phyloP scores from a whole-genome alignment of 2,888 invertebrate species.

The Calameuta idolon region DNA sequence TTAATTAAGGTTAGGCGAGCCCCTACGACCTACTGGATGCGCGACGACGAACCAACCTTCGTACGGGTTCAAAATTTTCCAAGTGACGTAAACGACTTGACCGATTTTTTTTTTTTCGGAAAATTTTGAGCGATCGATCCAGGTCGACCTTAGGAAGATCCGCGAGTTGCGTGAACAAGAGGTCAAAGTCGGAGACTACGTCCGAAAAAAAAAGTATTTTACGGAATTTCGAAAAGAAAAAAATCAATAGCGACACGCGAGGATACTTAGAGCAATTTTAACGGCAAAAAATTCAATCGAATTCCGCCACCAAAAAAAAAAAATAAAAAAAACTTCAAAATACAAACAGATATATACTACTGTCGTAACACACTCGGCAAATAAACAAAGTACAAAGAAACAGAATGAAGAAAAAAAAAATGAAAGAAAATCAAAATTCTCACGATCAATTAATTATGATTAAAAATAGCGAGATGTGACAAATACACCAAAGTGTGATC shows the following conservation, averaged over 20 bases:
- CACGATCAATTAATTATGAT: slow-evolving; percentile 1
- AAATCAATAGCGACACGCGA: slow-evolving; percentile 7
- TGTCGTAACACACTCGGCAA: slow-evolving; percentile 24
- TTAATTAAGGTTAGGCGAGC: slow-evolving; percentile 43
- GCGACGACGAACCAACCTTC: no score
- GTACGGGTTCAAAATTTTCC: no score
- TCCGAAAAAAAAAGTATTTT: not conserved
- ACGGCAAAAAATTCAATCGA: slow-evolving; percentile 18
- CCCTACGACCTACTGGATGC: slow-evolving; percentile 9
- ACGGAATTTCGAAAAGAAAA: slow-evolving; percentile 18
- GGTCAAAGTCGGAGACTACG: not conserved
- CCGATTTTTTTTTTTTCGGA: no score
- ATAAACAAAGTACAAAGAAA: slow-evolving; percentile 9
- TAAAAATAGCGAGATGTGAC: not conserved
- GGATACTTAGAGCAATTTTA: no score
- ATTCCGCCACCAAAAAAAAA: slow-evolving; percentile 40
- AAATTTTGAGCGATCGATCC: no score
- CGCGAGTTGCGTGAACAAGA: no score
- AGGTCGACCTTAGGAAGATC: no score
- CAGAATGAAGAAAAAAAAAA: slow-evolving; percentile 42
- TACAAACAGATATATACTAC: slow-evolving; percentile 21
- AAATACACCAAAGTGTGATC: not conserved
- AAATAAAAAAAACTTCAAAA: slow-evolving; percentile 3
- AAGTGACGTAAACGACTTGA: no score
- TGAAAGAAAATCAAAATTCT: slow-evolving; percentile 23